A percentile compares a stretch with the other conserved stretches of the same genome.
These are phyloP conservation scores for Eufriesea mexicana DNA, from an alignment of 1,140 invertebrate genomes.

Conservation along the genomic window DNA sequence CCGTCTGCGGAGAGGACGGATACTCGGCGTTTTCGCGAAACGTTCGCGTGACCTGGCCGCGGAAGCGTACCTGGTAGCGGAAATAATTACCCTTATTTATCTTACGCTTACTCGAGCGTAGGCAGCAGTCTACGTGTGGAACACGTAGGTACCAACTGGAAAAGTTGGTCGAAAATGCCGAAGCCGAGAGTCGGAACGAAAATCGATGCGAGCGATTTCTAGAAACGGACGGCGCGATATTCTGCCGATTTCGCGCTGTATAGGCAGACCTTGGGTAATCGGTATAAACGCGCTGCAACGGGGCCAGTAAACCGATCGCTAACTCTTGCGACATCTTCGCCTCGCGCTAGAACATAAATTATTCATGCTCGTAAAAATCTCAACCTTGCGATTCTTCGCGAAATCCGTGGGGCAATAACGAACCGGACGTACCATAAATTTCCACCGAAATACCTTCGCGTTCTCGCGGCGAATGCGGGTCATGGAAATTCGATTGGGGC, in stretches of 20 bases:
- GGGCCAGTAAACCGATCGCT: slow-evolving; percentile 7
- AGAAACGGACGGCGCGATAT: background rate
- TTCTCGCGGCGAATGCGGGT: background rate
- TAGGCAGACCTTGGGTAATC: slow-evolving; percentile 3
- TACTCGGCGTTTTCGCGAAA: background rate
- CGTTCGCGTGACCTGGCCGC: slow-evolving; percentile 5
- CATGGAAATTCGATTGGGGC: slow-evolving; percentile 38
- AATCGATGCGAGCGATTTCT: background rate
- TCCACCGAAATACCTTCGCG: slow-evolving; percentile 19
- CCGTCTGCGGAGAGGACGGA: background rate
- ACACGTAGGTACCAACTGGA: no score
- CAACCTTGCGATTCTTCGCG: slow-evolving; percentile 24
- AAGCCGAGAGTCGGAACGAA: background rate
- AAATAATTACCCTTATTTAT: slow-evolving; percentile 42
- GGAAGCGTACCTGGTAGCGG: slow-evolving; percentile 19
- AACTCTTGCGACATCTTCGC: slow-evolving; percentile 29
- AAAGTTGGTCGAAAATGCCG: background rate
- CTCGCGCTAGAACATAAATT: slow-evolving; percentile 37
- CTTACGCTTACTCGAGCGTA: background rate
- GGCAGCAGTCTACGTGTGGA: background rate
- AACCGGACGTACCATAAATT: slow-evolving; percentile 25
- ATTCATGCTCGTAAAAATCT: slow-evolving; percentile 42
- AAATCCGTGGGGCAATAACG: slow-evolving; percentile 18
- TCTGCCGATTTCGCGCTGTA: background rate
- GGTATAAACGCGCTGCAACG: background rate